Base-by-base conservation (phyloP, 2,888 invertebrate species). In the Caenorhabditis zanzibari region DNA sequence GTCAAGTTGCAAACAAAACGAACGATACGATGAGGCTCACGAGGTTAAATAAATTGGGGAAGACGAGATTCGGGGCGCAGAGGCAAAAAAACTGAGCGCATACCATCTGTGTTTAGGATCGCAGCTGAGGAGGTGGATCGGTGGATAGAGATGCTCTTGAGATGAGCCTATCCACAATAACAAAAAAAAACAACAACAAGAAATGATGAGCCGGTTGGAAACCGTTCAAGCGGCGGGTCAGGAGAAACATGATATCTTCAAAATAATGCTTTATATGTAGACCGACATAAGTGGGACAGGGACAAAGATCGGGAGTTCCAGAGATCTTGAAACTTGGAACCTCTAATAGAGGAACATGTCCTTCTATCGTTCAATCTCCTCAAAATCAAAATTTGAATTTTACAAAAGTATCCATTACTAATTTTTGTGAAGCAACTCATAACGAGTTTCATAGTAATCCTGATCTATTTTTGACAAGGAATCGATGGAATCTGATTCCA, bases 1-100 rank as follows among this genome's bases (percentile, higher is more conserved):
- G 79, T 79, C 79, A 71, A 79, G 71, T 79, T 79, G 79, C 79
- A 79, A 79, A 79, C 79, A 79, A 79, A 71, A 71, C 77, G 77
- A 77, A 76, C 77, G 77, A 63, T 77, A 77, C 71, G 79, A 79
- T 71, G 71, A 79, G 79, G 71, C 79, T 79, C 79, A 79, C 79
- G 79, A 79, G 71, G 79, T 71, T 79, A 79, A 79, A 79, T 79
- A 72, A 71, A 71, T 63, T 76, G 68, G 12, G n/a, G 68, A 68
- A 74, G 59, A 41, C 63, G 79, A 71, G 79, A 77, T 71, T 77
- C 77, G 77, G 54, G 41, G 63, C 32, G n/a, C n/a, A n/a, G n/a
- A n/a, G n/a, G n/a, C n/a, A n/a, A 75, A 77, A 77, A 66, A 75
- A 66, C 12, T 47, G 66, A 75, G 75, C 41, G 63, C 74, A 73